A percentile compares a stretch with the other conserved stretches of the same genome.
phyloP scores from a whole-genome alignment of 2,113 vertebrate genomes.

The Platysteira castanea region DNA sequence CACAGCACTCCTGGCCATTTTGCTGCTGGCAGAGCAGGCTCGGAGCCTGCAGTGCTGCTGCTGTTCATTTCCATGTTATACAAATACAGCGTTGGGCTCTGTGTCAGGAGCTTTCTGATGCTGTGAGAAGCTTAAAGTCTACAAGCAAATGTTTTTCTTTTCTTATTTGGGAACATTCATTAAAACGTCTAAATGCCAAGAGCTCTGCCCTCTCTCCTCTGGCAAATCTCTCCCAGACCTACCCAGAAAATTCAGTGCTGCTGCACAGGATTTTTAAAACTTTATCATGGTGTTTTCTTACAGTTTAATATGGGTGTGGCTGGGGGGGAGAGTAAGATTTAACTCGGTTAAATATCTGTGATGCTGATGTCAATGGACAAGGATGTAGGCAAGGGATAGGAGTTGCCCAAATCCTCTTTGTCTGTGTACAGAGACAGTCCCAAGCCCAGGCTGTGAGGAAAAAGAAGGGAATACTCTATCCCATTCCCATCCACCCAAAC shows the following conservation, averaged over 20 bases:
- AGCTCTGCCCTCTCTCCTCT: not conserved
- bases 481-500: not conserved
- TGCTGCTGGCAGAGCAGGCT: slow-evolving; percentile 30
- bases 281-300: not conserved
- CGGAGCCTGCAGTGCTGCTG: slow-evolving; percentile 21
- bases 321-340: not conserved
- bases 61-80: slow-evolving; percentile 59
- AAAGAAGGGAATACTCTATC: not conserved
- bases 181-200: not conserved
- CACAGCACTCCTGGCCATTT: slow-evolving; percentile 47
- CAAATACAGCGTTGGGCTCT: slow-evolving; percentile 29
- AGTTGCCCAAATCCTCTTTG: not conserved
- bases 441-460: not conserved
- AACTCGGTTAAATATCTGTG: not conserved
- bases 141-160: slow-evolving; percentile 8
- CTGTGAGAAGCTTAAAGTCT: slow-evolving; percentile 38
- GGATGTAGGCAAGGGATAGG: not conserved
- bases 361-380: not conserved
- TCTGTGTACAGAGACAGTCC: accelerated
- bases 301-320: not conserved
- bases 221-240: not conserved
- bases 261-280: not conserved
- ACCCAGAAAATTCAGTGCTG: not conserved
- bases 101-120: slow-evolving; percentile 46
- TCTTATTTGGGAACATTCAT: slow-evolving; percentile 4